Evolutionary conservation across 2,113 vertebrate species (phyloP).

Genomic region (Saccopteryx bilineata): DNA sequence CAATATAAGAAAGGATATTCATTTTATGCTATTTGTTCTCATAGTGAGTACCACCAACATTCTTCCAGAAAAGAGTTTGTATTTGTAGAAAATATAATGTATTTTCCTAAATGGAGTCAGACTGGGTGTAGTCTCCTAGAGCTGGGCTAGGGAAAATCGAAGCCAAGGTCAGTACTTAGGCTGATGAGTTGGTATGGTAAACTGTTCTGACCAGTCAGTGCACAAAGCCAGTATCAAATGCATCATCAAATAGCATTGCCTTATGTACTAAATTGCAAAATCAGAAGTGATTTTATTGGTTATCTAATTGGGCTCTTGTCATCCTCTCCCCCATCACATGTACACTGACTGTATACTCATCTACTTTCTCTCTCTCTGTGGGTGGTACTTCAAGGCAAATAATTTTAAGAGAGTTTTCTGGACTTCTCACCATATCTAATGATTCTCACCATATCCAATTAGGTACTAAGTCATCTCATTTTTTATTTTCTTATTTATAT

Average conservation of each 20-base stretch:
- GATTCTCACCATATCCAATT: not conserved
- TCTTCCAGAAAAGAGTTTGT: not conserved
- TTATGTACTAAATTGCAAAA: not conserved
- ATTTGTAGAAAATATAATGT: not conserved
- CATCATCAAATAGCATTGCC: not conserved
- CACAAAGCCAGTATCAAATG: not conserved
- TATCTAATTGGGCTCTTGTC: not conserved
- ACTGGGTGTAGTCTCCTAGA: not conserved
- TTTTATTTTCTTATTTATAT: not conserved
- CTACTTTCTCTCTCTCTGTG: not conserved
- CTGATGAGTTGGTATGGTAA: accelerated
- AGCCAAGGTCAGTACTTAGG: not conserved
- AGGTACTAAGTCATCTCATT: not conserved
- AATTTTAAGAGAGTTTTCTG: not conserved
- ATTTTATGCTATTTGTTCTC: not conserved
- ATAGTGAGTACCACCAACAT: not conserved
- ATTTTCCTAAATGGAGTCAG: not conserved
- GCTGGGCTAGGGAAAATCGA: too few relatives aligned
- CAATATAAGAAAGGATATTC: not conserved
- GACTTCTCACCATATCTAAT: not conserved
- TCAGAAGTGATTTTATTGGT: not conserved
- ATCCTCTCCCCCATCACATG: not conserved
- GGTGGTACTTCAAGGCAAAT: not conserved
- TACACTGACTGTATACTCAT: not conserved
- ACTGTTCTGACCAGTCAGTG: not conserved